A percentile compares a stretch with the other conserved stretches of the same genome.
These are phyloP conservation scores for Selenia dentaria DNA, from an alignment of 2,888 invertebrate species.

Conservation along the genomic window DNA sequence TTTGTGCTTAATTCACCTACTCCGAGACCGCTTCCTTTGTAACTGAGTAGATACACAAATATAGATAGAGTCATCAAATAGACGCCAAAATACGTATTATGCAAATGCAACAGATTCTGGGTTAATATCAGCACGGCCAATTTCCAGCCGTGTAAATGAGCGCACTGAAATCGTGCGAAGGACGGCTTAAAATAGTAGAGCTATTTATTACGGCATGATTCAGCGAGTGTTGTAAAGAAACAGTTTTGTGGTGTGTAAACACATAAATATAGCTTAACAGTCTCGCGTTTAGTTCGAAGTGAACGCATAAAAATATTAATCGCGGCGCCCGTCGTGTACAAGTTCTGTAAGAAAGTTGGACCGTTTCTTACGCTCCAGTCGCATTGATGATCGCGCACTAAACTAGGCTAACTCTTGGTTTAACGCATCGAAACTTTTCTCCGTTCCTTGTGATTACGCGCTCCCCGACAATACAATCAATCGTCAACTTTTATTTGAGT, in stretches of 20 bases:
- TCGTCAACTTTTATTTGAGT: slow-evolving; percentile 82
- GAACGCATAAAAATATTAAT: slow-evolving; percentile 49
- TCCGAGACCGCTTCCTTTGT: slow-evolving; percentile 43
- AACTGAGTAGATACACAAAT: slow-evolving; percentile 40
- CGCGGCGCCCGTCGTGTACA: slow-evolving; percentile 25
- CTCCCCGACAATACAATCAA: slow-evolving; percentile 75
- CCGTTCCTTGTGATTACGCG: slow-evolving; percentile 64
- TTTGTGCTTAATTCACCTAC: slow-evolving; percentile 52
- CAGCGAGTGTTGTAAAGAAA: slow-evolving; percentile 57
- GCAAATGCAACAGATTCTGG: slow-evolving; percentile 57
- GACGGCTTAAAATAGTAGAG: slow-evolving; percentile 74
- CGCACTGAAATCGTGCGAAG: slow-evolving; percentile 72
- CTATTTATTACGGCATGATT: slow-evolving; percentile 71
- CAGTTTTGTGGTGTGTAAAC: slow-evolving; percentile 40
- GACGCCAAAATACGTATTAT: slow-evolving; percentile 49
- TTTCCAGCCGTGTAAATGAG: slow-evolving; percentile 70
- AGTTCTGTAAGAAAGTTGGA: slow-evolving; percentile 51
- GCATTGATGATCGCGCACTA: slow-evolving; percentile 50
- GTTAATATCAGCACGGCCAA: slow-evolving; percentile 64
- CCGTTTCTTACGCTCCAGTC: slow-evolving; percentile 46
- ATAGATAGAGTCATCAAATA: slow-evolving; percentile 43
- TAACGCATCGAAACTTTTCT: slow-evolving; percentile 58
- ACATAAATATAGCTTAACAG: slow-evolving; percentile 48
- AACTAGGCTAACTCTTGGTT: slow-evolving; percentile 54
- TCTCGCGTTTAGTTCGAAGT: slow-evolving; percentile 41